Evolutionary conservation across 2,888 invertebrate genomes (phyloP), one percentile per base, ranked within the genome.

Genomic region (Lasioglossum vierecki): DNA sequence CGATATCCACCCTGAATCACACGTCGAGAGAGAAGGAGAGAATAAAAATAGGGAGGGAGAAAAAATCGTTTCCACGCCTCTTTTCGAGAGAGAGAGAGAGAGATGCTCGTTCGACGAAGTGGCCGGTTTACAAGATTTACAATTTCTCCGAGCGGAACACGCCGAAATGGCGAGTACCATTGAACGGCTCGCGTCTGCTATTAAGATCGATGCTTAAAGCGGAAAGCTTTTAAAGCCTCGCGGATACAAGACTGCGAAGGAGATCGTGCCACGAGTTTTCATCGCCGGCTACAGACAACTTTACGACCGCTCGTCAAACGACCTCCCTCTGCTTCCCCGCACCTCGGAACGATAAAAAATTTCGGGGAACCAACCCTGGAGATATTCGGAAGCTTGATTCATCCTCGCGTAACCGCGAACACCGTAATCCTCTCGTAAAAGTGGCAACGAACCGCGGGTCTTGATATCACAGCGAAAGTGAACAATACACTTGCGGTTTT

Each of bases 141-240:
- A 76, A 82, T 88, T 80, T 73, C 49, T 70, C 41, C n/a, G 30
- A 30, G 77, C 26, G 13, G n/a, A 41, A 18, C n/a, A 26, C n/a
- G 15, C 22, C 49, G 22, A 73, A 79, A 68, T n/a, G 0, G 70
- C 72, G 26, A 68, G 71, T 66, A 53, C 79, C 83, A 76, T 76
- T 77, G 70, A 84, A 84, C 77, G 68, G 75, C 71, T 80, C 78
- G 71, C 70, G 41, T 46, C 79, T 66, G 44, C 44, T 22, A 75
- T 86, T 82, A 44, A 68, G 78, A 83, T 83, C 88, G 73, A 70
- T 44, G 53, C 46, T 76, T 63, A 57, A 81, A 83, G 83, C 63
- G 41, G 39, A 63, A 72, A 77, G 76, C 76, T 79, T 82, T 82
- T 63, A 79, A 86, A 86, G 86, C 80, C 5, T 46, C 76, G 53